phyloP scores from a whole-genome alignment of 2,797 vertebrate genomes.

The Bufotes viridis region DNA sequence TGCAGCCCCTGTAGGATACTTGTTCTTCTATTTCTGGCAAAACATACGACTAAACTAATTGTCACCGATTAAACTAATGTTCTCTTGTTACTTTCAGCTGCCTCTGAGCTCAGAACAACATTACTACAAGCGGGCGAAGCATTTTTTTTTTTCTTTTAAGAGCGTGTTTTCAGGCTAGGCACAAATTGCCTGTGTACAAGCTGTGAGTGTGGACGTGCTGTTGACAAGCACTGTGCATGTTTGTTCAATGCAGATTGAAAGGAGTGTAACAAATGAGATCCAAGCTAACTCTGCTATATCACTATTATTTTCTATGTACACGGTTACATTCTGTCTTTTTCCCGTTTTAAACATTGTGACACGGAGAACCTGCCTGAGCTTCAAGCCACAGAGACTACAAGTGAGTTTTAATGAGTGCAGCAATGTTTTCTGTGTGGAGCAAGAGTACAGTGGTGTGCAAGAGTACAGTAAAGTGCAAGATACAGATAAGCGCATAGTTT shows the following conservation, averaged over 20 bases:
- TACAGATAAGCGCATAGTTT: no score
- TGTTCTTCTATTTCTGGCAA: slow-evolving; percentile 62
- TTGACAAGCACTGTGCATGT: slow-evolving; percentile 53
- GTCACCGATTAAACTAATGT: slow-evolving; percentile 63
- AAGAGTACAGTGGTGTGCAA: no score
- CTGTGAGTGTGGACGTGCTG: slow-evolving; percentile 56
- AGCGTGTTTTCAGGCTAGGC: slow-evolving; percentile 52
- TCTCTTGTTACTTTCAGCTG: slow-evolving; percentile 62
- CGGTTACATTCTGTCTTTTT: slow-evolving; percentile 28
- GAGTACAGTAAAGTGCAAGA: no score
- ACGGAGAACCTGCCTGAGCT: no score
- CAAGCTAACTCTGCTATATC: neutral
- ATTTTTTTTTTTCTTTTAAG: slow-evolving; percentile 47
- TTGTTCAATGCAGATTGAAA: slow-evolving; percentile 47
- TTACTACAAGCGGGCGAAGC: slow-evolving; percentile 55
- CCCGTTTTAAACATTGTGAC: neutral
- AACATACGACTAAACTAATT: slow-evolving; percentile 62
- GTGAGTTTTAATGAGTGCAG: no score
- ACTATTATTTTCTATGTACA: neutral
- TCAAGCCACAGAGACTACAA: no score
- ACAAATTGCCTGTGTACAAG: slow-evolving; percentile 59
- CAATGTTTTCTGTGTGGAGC: no score
- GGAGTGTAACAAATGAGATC: slow-evolving; percentile 17
- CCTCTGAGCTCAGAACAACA: slow-evolving; percentile 60
- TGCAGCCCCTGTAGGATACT: slow-evolving; percentile 56